phyloP scores from a whole-genome alignment of 2,113 vertebrate genomes.

The Strix aluco region DNA sequence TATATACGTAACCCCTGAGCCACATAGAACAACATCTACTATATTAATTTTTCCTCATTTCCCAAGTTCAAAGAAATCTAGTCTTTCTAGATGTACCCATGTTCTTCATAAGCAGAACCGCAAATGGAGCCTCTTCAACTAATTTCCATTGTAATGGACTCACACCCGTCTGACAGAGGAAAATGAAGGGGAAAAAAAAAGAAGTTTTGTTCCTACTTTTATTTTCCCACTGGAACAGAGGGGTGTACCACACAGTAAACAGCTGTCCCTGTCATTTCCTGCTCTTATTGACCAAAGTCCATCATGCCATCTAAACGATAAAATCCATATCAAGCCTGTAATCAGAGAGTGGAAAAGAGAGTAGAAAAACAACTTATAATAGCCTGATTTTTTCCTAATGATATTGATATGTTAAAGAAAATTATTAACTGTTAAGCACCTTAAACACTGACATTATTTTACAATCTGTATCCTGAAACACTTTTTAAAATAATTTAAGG shows the following conservation, averaged over 20 bases:
- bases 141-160: not conserved
- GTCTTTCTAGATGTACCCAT: not conserved
- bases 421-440: not conserved
- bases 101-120: not conserved
- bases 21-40: not conserved
- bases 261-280: constrained; percentile 24
- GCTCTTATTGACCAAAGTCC: not conserved
- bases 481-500: not conserved
- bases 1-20: not conserved
- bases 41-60: not conserved
- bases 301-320: not conserved
- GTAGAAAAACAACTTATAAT: not conserved
- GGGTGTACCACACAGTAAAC: not conserved
- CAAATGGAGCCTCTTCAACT: not conserved
- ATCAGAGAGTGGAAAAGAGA: constrained; percentile 8
- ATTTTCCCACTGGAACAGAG: constrained; percentile 25
- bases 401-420: not conserved
- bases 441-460: not conserved
- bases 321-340: not conserved
- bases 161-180: not conserved
- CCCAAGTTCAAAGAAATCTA: not conserved
- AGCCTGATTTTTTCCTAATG: not conserved
- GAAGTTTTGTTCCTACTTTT: not conserved
- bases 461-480: not conserved
- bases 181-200: not conserved